Evolutionary conservation across 2,113 vertebrate species (phyloP), one percentile per base, ranked within the genome.

Genomic region (Macquaria australasica): DNA sequence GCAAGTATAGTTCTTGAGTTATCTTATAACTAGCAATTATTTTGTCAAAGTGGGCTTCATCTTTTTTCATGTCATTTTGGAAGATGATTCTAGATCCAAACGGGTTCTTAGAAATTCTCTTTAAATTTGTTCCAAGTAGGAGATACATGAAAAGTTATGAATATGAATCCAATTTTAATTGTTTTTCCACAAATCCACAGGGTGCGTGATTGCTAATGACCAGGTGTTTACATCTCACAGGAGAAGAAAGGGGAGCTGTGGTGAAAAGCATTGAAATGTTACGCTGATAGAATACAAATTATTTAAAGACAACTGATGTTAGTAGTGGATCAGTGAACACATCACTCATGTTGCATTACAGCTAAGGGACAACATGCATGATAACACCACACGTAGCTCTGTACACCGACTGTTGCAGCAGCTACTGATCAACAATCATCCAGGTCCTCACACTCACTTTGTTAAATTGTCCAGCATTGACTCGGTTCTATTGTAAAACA

Each of bases 181-280:
- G 41, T 72, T 41, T 79, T 72, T 31, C 67, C 28, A 41, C 51
- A 72, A 28, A 83, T 80, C 66, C 39, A 70, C 62, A 12, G 55
- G 15, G n/a, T 53, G 55, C 5, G 4, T 60, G 68, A 86, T 68
- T 69, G 37, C 23, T 28, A 4, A 16, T 31, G 55, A 39, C 53
- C 74, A 73, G 43, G 51, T 84, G 51, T 64, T 75, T 18, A 64
- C 72, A 56, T 71, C 73, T 64, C 51, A 74, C 37, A 68, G 51
- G 48, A 79, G 62, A 66, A 39, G 2, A 73, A 15, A 79, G 48
- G 41, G 5, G 34, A 41, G 21, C 60, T 37, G 64, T 69, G 51
- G 48, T 55, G n/a, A 70, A 79, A 59, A 51, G 63, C 43, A 28
- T 50, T 10, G 10, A 76, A 76, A 79, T 68, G 11, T 79, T 45